Conservation (phyloP, 2,888 invertebrate species). For the Uloborus plumipes region DNA sequence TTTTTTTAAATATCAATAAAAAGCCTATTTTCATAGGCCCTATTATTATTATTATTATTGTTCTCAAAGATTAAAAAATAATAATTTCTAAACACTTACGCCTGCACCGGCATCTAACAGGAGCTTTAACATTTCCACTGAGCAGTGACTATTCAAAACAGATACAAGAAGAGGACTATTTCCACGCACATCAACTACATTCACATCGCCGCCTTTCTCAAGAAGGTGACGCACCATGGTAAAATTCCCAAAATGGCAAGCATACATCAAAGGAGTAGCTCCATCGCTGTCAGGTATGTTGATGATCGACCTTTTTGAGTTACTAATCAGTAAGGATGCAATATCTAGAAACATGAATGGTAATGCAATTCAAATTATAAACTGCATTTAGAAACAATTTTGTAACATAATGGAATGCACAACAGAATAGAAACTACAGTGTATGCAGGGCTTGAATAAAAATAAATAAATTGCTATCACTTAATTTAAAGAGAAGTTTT, state of each 20-base stretch:
- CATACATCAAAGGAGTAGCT: slow-evolving; percentile 28
- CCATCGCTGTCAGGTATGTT: slow-evolving; percentile 10
- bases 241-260: slow-evolving; percentile 9
- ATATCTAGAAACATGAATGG: slow-evolving; percentile 8
- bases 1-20: too few species aligned
- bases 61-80: too few species aligned
- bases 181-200: slow-evolving; percentile 12
- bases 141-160: slow-evolving; percentile 13
- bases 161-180: slow-evolving; percentile 23
- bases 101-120: slow-evolving; percentile 36
- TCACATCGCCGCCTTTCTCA: slow-evolving; percentile 16
- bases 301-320: neutral
- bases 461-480: too few species aligned
- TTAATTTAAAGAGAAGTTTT: too few species aligned
- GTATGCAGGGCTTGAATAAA: too few species aligned
- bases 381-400: neutral
- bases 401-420: too few species aligned
- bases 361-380: neutral
- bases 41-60: too few species aligned
- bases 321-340: slow-evolving; percentile 6
- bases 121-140: slow-evolving; percentile 10
- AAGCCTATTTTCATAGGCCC: too few species aligned
- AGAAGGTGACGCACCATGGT: slow-evolving; percentile 7
- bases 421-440: too few species aligned
- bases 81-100: slow-evolving; percentile 21